Conservation (phyloP, 2,113 vertebrate species). For the Oreochromis tanganicae region DNA sequence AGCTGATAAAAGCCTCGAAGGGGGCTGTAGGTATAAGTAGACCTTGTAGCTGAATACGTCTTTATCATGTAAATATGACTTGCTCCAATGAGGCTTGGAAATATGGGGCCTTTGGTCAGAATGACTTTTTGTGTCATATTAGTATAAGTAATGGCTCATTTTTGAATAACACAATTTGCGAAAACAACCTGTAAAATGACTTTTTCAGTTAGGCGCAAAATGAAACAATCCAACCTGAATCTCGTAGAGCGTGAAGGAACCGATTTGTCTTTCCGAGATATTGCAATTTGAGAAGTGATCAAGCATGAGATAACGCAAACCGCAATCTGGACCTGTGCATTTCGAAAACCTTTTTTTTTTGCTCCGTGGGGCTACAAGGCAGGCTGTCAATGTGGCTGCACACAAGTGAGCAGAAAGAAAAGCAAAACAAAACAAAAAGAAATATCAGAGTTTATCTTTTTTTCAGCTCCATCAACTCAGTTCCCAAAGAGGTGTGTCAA, state of each 20-base stretch:
- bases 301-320: constrained; percentile 55
- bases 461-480: constrained; percentile 28
- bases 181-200: constrained; percentile 51
- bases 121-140: constrained; percentile 50
- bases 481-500: constrained; percentile 16
- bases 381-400: constrained; percentile 19
- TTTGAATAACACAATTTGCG: constrained; percentile 38
- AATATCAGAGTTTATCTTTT: constrained; percentile 16
- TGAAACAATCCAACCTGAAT: constrained; percentile 39
- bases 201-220: constrained; percentile 21
- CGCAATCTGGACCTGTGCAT: constrained; percentile 47
- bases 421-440: not conserved
- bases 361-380: constrained; percentile 15
- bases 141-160: constrained; percentile 50
- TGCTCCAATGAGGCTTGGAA: constrained; percentile 25
- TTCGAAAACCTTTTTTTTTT: not conserved
- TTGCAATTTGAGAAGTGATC: constrained; percentile 60
- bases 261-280: constrained; percentile 51
- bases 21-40: constrained; percentile 16
- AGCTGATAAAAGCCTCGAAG: constrained; percentile 25
- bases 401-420: constrained; percentile 7
- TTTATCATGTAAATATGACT: constrained; percentile 58
- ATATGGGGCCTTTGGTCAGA: constrained; percentile 40
- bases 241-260: constrained; percentile 45
- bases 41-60: constrained; percentile 33